phyloP scores from a whole-genome alignment of 2,888 invertebrate species.

The Trichogramma evanescens region DNA sequence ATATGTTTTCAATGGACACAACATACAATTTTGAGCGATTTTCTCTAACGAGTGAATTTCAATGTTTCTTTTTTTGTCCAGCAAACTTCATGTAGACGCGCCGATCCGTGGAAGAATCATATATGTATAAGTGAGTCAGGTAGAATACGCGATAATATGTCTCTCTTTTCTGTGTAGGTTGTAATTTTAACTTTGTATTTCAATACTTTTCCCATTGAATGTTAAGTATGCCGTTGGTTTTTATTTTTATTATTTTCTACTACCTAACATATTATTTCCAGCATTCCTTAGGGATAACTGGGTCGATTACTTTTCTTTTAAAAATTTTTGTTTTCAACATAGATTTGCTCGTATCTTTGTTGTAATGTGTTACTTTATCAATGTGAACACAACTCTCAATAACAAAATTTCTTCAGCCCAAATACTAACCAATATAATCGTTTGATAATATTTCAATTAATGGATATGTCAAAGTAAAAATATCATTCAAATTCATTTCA shows the following conservation, averaged over 20 bases:
- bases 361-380: too few species aligned
- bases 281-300: slow-evolving; percentile 28
- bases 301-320: slow-evolving; percentile 14
- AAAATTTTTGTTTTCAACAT: too few species aligned
- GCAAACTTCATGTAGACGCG: slow-evolving; percentile 46
- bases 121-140: slow-evolving; percentile 48
- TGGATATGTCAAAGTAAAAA: too few species aligned
- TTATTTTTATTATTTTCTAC: slow-evolving; percentile 21
- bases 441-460: too few species aligned
- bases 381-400: too few species aligned
- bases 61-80: slow-evolving; percentile 45
- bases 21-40: too few species aligned
- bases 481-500: too few species aligned
- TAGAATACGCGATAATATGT: slow-evolving; percentile 37
- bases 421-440: too few species aligned
- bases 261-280: slow-evolving; percentile 17
- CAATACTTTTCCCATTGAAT: too few species aligned
- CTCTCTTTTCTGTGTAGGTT: slow-evolving; percentile 27
- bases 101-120: slow-evolving; percentile 45
- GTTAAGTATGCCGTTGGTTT: slow-evolving; percentile 5
- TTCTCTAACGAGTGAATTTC: slow-evolving; percentile 38
- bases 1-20: too few species aligned
- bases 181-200: slow-evolving; percentile 12
- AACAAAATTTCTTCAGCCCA: too few species aligned
- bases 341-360: too few species aligned